Evolutionary conservation across 2,797 vertebrate genomes (phyloP).

Genomic region (Tapera naevia): DNA sequence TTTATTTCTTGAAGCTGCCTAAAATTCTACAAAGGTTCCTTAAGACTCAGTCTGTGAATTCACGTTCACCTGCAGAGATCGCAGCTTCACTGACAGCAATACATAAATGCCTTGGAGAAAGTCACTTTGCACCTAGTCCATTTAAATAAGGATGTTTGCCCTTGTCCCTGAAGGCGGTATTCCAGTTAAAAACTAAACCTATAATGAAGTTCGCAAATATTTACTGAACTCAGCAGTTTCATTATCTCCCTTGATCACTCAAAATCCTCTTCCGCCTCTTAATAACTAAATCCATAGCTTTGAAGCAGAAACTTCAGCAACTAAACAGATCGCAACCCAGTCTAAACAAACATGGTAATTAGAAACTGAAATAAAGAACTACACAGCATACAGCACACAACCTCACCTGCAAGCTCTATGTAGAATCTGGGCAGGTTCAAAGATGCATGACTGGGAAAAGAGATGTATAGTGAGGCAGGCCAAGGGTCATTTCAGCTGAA

Average conservation of each 20-base stretch:
- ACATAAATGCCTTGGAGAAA: neutral
- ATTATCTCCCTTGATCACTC: neutral
- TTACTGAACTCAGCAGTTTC: neutral
- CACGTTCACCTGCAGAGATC: neutral
- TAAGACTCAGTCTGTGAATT: neutral
- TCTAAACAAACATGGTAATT: neutral
- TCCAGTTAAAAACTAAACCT: neutral
- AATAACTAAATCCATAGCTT: neutral
- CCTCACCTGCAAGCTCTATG: neutral
- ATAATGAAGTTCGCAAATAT: neutral
- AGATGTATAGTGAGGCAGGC: neutral
- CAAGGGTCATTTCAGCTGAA: neutral
- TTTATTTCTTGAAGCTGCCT: slow-evolving; percentile 20
- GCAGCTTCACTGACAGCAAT: neutral
- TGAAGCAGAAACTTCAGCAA: neutral
- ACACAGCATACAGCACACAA: neutral
- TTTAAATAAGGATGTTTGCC: neutral
- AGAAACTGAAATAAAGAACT: neutral
- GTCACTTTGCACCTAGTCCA: neutral
- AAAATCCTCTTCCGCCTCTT: neutral
- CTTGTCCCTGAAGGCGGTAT: neutral
- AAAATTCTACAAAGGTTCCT: slow-evolving; percentile 10
- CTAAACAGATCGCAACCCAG: neutral
- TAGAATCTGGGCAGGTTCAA: neutral
- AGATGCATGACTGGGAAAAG: neutral